Base-by-base conservation (phyloP, 2,888 invertebrate genomes). In the Rutpela maculata region DNA sequence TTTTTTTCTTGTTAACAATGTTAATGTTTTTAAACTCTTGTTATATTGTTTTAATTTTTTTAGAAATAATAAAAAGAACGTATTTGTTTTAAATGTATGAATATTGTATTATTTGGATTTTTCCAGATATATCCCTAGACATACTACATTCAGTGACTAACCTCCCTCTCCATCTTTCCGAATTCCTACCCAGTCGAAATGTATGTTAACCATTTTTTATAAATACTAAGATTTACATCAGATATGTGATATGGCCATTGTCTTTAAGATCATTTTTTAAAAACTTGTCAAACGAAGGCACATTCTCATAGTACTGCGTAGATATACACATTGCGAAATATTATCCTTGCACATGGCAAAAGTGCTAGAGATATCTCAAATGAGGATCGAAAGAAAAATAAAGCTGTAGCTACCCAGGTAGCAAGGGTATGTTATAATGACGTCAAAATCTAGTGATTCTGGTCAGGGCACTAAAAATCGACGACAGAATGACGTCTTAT, bases 111-210 rank as follows among this genome's bases (percentile, higher is more conserved):
- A 65, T 65, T 43, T 43, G 57, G 17, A 26, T 78, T 78, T 81
- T 88, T 88, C 81, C 86, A 88, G 88, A 86, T 88, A 88, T 76
- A 85, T 88, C 72, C 88, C 88, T 72, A 86, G 82, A 85, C 83
- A 85, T 79, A 86, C 88, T 73, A 86, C 87, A 72, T 88, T 87
- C 82, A 84, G 77, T 86, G 80, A 83, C 65, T 72, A 79, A 66
- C 67, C 67, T 31, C 67, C 75, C 57, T 43, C 31, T 75, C 56
- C 59, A 38, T 71, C 65, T 77, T 75, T 0, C 26, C 26, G 10
- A 69, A 59, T 35, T 56, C 69, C 18, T 57, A 15, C 18, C 57
- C 35, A 35, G 12, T 57, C 19, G 6, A 57, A 65, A 66, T 35
- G 57, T 57, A 57, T 69, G 69, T 57, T 50, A 50, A 50, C n/a